These are phyloP conservation scores for Mercenaria mercenaria DNA, from an alignment of 1,140 invertebrate genomes.

Conservation along the genomic window DNA sequence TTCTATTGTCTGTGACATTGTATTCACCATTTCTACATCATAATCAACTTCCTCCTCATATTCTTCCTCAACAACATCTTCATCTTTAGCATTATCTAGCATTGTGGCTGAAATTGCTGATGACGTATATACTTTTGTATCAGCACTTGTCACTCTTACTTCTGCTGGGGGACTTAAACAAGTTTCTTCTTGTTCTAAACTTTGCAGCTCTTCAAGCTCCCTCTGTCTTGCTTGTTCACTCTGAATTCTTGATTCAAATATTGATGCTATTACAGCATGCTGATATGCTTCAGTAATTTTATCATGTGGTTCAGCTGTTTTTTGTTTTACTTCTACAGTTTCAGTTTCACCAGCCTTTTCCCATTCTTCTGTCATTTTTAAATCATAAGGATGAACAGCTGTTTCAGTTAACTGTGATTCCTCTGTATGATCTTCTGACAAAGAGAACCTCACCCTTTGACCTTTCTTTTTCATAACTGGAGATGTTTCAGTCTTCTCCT, in stretches of 20 bases:
- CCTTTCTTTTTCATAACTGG: slow-evolving; percentile 60
- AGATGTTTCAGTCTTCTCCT: slow-evolving; percentile 44
- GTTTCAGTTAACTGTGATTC: slow-evolving; percentile 28
- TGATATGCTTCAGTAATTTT: slow-evolving; percentile 79
- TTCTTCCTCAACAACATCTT: slow-evolving; percentile 69
- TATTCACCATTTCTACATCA: slow-evolving; percentile 58
- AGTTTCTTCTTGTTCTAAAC: slow-evolving; percentile 23
- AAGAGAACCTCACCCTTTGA: slow-evolving; percentile 71
- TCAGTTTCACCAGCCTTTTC: slow-evolving; percentile 25
- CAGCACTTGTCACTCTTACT: slow-evolving; percentile 41
- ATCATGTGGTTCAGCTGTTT: slow-evolving; percentile 80
- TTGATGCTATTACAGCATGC: slow-evolving; percentile 78
- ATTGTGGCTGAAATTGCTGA: slow-evolving; percentile 16
- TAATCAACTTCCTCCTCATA: slow-evolving; percentile 47
- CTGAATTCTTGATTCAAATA: slow-evolving; percentile 80
- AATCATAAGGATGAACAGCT: slow-evolving; percentile 40
- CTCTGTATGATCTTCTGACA: slow-evolving; percentile 61
- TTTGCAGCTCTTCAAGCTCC: slow-evolving; percentile 39
- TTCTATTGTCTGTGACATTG: slow-evolving; percentile 46
- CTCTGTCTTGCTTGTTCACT: slow-evolving; percentile 68
- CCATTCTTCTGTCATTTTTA: slow-evolving; percentile 61
- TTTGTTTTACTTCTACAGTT: background rate
- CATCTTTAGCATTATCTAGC: slow-evolving; percentile 44
- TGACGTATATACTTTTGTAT: slow-evolving; percentile 39
- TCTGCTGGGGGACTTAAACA: slow-evolving; percentile 60